A percentile compares a stretch with the other conserved stretches of the same genome.
Evolutionary conservation across 1,140 invertebrate species (phyloP).

Genomic region (Drosophila cardini): DNA sequence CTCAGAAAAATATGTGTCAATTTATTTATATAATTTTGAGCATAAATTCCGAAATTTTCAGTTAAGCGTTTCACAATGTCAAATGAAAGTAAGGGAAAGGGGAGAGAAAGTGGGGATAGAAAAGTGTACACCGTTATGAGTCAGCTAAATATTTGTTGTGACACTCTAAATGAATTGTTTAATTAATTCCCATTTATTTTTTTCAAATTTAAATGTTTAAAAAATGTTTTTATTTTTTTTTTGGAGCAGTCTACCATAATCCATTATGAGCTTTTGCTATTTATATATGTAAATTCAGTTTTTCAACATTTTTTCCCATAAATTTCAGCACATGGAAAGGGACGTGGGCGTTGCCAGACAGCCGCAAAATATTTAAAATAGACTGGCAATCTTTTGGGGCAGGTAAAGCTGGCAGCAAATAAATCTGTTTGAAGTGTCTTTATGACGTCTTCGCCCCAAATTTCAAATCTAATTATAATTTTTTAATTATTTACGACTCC

Average conservation of each 20-base stretch:
- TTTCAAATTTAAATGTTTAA: constrained; percentile 10
- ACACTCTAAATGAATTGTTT: constrained; percentile 72
- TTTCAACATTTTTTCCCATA: constrained; percentile 12
- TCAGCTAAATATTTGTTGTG: constrained; percentile 38
- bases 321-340: constrained; percentile 12
- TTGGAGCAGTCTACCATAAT: constrained; percentile 11
- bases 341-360: constrained; percentile 33
- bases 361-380: neutral
- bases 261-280: constrained; percentile 12
- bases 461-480: constrained; percentile 1
- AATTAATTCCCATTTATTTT: constrained; percentile 51
- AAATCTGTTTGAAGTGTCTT: constrained; percentile 19
- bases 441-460: constrained; percentile 1
- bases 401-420: constrained; percentile 8
- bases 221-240: constrained; percentile 27
- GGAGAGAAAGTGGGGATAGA: neutral
- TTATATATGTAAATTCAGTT: neutral
- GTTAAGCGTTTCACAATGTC: constrained; percentile 1
- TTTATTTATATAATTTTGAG: constrained; percentile 18
- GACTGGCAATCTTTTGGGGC: neutral
- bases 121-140: constrained; percentile 5
- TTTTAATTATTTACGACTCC: neutral
- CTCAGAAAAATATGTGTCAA: neutral
- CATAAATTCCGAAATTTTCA: constrained; percentile 12
- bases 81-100: neutral